These are phyloP conservation scores for Drosophila hydei DNA, from an alignment of 1,140 invertebrate species.

Conservation along the genomic window DNA sequence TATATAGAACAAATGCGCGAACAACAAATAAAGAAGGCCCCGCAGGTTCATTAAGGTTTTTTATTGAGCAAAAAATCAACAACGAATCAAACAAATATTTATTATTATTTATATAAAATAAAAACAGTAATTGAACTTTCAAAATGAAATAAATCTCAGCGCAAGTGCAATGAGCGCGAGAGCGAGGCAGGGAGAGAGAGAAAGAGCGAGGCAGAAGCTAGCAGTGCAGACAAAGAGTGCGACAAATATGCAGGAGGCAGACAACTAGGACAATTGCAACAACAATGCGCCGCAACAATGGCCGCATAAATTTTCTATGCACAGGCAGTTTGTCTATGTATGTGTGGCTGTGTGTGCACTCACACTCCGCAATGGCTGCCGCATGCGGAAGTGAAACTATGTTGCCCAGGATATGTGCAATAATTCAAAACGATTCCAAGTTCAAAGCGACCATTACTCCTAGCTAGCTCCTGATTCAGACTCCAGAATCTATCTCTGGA, in stretches of 20 bases:
- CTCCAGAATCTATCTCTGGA: conserved; percentile 6
- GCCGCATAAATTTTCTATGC: conserved; percentile 81
- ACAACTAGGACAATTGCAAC: conserved; percentile 72
- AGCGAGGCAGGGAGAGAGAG: conserved; percentile 6
- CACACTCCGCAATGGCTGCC: conserved; percentile 60
- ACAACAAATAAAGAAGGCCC: conserved; percentile 32
- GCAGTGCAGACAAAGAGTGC: conserved; percentile 63
- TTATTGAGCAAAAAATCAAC: conserved; percentile 41
- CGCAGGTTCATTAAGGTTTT: conserved; percentile 64
- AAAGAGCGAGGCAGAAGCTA: conserved; percentile 16
- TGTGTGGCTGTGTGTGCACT: conserved; percentile 28
- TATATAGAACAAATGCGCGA: conserved; percentile 44
- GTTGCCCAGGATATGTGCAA: conserved; percentile 78
- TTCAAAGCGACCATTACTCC: conserved; percentile 83
- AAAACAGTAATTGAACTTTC: conserved; percentile 28
- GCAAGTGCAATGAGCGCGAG: conserved; percentile 52
- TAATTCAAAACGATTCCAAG: conserved; percentile 83
- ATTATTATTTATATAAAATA: conserved; percentile 47
- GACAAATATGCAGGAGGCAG: conserved; percentile 76
- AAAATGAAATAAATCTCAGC: conserved; percentile 37
- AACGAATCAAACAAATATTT: conserved; percentile 38
- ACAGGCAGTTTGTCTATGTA: conserved; percentile 37
- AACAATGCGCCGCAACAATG: conserved; percentile 76
- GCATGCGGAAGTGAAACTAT: conserved; percentile 81
- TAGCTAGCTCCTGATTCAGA: conserved; percentile 23